Conservation (phyloP, 2,113 vertebrate species). For the Gymnobelideus leadbeateri region DNA sequence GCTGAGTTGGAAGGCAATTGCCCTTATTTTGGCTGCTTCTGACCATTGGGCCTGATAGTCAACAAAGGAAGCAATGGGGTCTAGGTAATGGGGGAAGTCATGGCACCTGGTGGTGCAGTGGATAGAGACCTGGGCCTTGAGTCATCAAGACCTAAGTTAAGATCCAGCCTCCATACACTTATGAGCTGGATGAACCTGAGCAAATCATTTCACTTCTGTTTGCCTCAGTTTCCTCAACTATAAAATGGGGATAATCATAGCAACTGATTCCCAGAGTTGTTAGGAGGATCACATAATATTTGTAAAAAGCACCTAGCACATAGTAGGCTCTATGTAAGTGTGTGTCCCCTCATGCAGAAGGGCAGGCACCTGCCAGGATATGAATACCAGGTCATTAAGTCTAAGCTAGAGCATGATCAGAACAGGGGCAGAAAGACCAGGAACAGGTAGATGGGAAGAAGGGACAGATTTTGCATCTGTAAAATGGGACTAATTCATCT, state of each 20-base stretch:
- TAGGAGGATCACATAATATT: neutral
- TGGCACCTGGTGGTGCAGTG: neutral
- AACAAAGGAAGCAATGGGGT: neutral
- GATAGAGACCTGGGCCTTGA: neutral
- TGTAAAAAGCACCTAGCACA: neutral
- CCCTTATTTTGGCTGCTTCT: neutral
- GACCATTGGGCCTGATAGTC: neutral
- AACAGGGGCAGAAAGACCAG: neutral
- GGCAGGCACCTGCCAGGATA: neutral
- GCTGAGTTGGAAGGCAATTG: no score
- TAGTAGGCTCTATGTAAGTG: no score
- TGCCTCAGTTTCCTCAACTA: neutral
- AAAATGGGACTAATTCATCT: no score
- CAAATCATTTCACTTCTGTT: neutral
- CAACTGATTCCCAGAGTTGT: neutral
- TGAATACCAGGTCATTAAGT: neutral
- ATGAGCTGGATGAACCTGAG: neutral
- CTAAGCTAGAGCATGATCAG: neutral
- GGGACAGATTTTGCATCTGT: neutral
- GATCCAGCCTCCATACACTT: neutral
- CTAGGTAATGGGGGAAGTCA: rapidly evolving
- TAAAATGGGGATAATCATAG: neutral
- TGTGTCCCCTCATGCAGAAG: neutral
- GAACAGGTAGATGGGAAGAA: no score
- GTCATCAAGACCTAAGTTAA: no score